A percentile compares a stretch with the other conserved stretches of the same genome.
phyloP scores from a whole-genome alignment of 35 echinoderm and acorn worm genomes.

The Ptychodera flava region DNA sequence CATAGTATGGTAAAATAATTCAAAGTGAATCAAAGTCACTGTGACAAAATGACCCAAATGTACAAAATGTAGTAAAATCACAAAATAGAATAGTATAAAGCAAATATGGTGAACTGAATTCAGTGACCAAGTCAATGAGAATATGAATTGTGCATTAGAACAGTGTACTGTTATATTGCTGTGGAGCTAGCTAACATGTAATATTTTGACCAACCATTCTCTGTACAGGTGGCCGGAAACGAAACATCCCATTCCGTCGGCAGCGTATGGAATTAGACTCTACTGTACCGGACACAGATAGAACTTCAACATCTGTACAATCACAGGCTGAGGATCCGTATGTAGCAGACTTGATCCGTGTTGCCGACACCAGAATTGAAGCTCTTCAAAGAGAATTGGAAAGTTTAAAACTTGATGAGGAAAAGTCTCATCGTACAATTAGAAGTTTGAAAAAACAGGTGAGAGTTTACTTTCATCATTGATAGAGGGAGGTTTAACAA shows the following conservation, averaged over 20 bases:
- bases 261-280: constrained; percentile 94
- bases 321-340: constrained; percentile 58
- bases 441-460: constrained; percentile 84
- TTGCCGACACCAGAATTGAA: constrained; percentile 71
- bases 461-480: constrained; percentile 13
- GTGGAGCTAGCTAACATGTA: too few relatives aligned
- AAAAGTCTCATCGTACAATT: constrained; percentile 54
- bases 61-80: too few relatives aligned
- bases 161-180: too few relatives aligned
- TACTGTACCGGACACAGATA: constrained; percentile 37
- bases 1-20: too few relatives aligned
- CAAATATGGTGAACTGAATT: too few relatives aligned
- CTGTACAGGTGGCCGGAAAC: constrained; percentile 82
- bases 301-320: constrained; percentile 3
- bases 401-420: constrained; percentile 32
- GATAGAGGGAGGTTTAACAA: too few relatives aligned
- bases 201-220: too few relatives aligned
- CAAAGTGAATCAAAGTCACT: too few relatives aligned
- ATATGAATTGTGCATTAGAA: too few relatives aligned
- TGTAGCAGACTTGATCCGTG: constrained; percentile 62
- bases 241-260: constrained; percentile 79
- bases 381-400: constrained; percentile 39
- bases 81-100: too few relatives aligned
- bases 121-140: too few relatives aligned
- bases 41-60: too few relatives aligned